Base-by-base conservation (phyloP, 2,888 invertebrate genomes). In the Tinea semifulvella region DNA sequence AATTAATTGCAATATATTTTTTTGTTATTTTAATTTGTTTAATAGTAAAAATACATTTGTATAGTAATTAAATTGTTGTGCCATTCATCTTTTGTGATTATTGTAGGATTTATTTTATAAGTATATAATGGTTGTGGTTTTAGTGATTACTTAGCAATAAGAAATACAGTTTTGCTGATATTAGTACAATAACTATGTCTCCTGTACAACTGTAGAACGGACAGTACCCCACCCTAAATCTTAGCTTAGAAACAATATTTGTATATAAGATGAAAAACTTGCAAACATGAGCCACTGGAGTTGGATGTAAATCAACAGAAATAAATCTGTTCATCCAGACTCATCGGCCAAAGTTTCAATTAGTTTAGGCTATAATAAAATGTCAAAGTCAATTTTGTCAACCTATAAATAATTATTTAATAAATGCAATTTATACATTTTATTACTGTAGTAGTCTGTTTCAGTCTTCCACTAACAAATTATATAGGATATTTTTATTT, bases 141-240 rank as follows among this genome's bases (percentile, higher is more conserved):
- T 13, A 31, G 31, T 31, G 6, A 31, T 4, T n/a, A 22, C 8
- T 13, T 31, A 31, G 14, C 2, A 14, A 5, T 2, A 3, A 38
- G 38, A 2, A 2, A 38, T 38, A 38, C 3, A 4, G 25, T 25
- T 25, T 6, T 25, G 25, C 6, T 25, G 25, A 7, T 7, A 10
- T 25, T 7, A 25, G 25, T 25, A 25, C 8, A 25, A 6, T 7
- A 25, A 7, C 6, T 25, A 10, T 25, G 10, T 6, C 8, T 7
- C 6, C 53, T 67, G 63, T 65, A 68, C 54, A 61, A 66, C 61
- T 63, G 55, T 59, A 60, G 66, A 65, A 77, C 79, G 79, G 79
- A 79, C 79, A 31, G 74, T 50, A 65, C 64, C 77, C 79, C 79
- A 76, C 77, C 79, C 64, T 66, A 61, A 69, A 58, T 60, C 51